These are phyloP conservation scores for Paradisaea rubra DNA, from an alignment of 2,113 vertebrate genomes.

Conservation along the genomic window DNA sequence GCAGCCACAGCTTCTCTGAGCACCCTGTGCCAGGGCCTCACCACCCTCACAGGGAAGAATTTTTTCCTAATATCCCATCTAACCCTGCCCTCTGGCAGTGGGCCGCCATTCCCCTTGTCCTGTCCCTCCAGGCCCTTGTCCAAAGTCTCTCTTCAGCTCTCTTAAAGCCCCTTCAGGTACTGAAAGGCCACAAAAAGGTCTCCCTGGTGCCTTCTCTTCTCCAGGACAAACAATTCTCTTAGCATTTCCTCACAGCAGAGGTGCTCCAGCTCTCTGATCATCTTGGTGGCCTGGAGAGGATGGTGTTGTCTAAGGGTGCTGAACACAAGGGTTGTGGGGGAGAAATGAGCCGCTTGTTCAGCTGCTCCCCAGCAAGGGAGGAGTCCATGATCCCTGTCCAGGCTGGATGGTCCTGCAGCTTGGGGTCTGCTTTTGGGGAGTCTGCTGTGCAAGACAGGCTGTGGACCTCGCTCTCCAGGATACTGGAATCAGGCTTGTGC, in stretches of 20 bases:
- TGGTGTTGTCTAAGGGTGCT: accelerated
- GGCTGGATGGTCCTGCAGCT: neutral
- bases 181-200: neutral
- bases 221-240: neutral
- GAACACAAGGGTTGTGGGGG: accelerated
- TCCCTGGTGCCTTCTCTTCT: neutral
- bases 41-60: neutral
- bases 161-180: neutral
- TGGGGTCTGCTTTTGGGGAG: neutral
- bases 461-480: accelerated
- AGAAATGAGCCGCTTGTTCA: neutral
- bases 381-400: accelerated
- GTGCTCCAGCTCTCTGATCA: neutral
- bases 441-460: neutral
- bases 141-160: neutral
- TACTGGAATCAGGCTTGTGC: neutral
- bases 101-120: neutral
- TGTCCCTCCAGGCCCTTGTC: neutral
- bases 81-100: neutral
- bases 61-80: neutral
- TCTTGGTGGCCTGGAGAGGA: neutral
- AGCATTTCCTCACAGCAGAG: neutral
- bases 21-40: neutral
- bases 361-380: neutral
- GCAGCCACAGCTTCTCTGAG: neutral